Conservation (phyloP, 2,888 invertebrate species). For the Diaphora mendica region DNA sequence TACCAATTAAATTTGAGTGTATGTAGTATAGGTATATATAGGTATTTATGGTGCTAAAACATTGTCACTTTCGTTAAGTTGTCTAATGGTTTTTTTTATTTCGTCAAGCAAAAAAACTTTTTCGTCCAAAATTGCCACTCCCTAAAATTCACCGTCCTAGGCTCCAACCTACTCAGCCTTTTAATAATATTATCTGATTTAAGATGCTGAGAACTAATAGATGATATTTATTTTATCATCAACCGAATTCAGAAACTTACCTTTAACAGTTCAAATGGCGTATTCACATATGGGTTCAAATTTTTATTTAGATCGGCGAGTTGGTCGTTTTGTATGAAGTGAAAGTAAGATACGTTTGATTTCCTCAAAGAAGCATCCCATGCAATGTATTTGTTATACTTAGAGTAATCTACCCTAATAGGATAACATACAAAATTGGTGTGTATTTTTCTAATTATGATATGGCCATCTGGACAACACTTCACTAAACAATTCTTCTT, state of each 20-base stretch:
- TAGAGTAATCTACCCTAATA: neutral
- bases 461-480: constrained; percentile 13
- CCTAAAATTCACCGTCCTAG: too few relatives aligned
- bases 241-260: neutral
- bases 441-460: neutral
- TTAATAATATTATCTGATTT: neutral
- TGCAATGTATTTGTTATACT: constrained; percentile 1
- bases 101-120: too few relatives aligned
- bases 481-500: constrained; percentile 14
- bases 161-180: too few relatives aligned
- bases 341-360: constrained; percentile 2
- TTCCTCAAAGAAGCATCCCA: neutral
- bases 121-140: too few relatives aligned
- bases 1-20: too few relatives aligned
- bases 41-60: too few relatives aligned
- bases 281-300: fast-evolving
- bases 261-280: neutral
- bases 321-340: neutral
- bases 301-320: neutral
- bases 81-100: too few relatives aligned
- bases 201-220: too few relatives aligned
- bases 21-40: too few relatives aligned
- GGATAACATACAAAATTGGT: neutral
- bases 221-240: neutral
- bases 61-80: too few relatives aligned